Percentiles rank a stretch among this genome's conserved stretches.
These are phyloP conservation scores for Chromoteleia sp. DNA, from an alignment of 2,888 invertebrate genomes.

Conservation along the genomic window DNA sequence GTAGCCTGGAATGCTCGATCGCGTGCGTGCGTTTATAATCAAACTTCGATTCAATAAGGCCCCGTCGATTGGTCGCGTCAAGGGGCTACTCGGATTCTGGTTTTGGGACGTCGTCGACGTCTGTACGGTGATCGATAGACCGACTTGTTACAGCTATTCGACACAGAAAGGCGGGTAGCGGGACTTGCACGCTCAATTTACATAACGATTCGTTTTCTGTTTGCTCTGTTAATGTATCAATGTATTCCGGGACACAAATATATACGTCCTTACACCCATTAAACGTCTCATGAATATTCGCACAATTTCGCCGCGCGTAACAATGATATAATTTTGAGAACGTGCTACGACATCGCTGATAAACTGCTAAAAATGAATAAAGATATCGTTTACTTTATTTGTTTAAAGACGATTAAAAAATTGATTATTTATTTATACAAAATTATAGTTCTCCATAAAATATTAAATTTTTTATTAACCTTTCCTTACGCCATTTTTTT, in stretches of 20 bases:
- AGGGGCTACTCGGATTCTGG: conserved; percentile 46
- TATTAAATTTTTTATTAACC: no score
- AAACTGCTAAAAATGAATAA: no score
- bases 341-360: neutral
- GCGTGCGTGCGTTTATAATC: conserved; percentile 33
- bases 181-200: conserved; percentile 80
- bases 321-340: conserved; percentile 12
- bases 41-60: conserved; percentile 28
- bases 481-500: no score
- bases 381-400: no score
- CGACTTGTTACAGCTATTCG: conserved; percentile 82
- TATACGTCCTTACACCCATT: neutral
- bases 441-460: no score
- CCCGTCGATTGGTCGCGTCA: conserved; percentile 12
- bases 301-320: conserved; percentile 11
- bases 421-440: no score
- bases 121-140: conserved; percentile 57
- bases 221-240: conserved; percentile 57
- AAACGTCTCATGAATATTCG: neutral
- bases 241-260: neutral
- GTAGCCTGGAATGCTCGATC: conserved; percentile 46
- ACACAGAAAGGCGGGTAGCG: conserved; percentile 82
- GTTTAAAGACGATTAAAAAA: no score
- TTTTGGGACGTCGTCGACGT: conserved; percentile 56
- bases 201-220: conserved; percentile 76